Evolutionary conservation across 2,888 invertebrate species (phyloP).

Genomic region (Megastigmus dorsalis): DNA sequence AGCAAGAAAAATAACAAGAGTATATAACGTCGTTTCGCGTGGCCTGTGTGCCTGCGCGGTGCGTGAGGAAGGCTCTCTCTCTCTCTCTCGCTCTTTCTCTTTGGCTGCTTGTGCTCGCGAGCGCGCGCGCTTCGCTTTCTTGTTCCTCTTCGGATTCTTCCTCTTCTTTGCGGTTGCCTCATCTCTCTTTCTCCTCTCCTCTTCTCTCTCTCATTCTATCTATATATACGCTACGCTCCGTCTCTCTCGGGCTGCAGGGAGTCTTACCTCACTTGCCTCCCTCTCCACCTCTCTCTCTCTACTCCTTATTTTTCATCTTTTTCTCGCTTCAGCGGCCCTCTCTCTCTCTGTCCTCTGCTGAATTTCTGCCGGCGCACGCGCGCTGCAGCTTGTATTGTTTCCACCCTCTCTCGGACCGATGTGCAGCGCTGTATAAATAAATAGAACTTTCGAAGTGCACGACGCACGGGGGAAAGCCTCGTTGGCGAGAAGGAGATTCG

Average conservation of each 20-base stretch:
- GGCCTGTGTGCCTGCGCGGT: constrained; percentile 59
- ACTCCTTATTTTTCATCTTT: background rate
- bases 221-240: no score
- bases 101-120: constrained; percentile 9
- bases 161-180: constrained; percentile 12
- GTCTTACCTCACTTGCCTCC: constrained; percentile 1
- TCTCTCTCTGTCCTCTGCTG: constrained; percentile 8
- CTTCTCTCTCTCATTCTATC: no score
- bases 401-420: background rate
- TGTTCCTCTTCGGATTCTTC: constrained; percentile 43
- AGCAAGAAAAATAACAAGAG: constrained; percentile 64
- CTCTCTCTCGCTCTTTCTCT: constrained; percentile 24
- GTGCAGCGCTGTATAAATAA: background rate
- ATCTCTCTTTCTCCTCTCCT: no score
- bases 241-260: background rate
- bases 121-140: constrained; percentile 28
- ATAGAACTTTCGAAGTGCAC: no score
- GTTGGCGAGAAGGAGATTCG: no score
- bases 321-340: background rate
- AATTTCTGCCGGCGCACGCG: background rate
- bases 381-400: background rate
- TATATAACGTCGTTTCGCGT: no score
- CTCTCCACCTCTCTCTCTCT: background rate
- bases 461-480: no score
- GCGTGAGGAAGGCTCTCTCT: constrained; percentile 25